phyloP scores from a whole-genome alignment of 2,113 vertebrate genomes.

The Cygnus buccinator region DNA sequence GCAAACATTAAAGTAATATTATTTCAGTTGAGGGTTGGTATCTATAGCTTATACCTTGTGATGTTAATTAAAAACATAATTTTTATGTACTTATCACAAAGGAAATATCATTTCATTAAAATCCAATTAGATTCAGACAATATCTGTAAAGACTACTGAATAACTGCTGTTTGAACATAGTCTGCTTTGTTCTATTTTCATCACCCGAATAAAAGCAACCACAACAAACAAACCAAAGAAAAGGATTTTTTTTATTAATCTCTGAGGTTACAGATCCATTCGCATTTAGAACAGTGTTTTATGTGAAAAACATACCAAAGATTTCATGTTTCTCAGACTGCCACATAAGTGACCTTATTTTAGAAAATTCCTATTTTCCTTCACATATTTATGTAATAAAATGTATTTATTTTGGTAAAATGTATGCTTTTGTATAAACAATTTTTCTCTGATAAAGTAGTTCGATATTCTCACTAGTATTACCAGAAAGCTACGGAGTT shows the following conservation, averaged over 20 bases:
- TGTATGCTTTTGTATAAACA: not conserved
- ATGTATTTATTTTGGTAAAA: conserved; percentile 27
- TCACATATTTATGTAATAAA: conserved; percentile 14
- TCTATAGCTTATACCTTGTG: conserved; percentile 86
- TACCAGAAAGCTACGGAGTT: not conserved
- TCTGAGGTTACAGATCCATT: conserved; percentile 77
- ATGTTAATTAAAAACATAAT: conserved; percentile 98
- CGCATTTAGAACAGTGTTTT: conserved; percentile 75
- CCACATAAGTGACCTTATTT: conserved; percentile 48
- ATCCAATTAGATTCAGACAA: conserved; percentile 95
- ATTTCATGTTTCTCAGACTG: conserved; percentile 62
- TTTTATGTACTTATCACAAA: conserved; percentile 97
- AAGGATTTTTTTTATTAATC: conserved; percentile 76
- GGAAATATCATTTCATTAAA: conserved; percentile 98
- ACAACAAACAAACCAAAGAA: conserved; percentile 85
- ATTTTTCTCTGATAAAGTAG: not conserved
- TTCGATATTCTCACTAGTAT: not conserved
- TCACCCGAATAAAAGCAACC: conserved; percentile 90
- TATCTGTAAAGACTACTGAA: conserved; percentile 84
- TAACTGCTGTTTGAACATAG: conserved; percentile 91
- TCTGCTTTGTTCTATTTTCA: conserved; percentile 94
- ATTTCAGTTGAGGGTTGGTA: conserved; percentile 86
- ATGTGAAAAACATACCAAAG: conserved; percentile 63
- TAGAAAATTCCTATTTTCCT: conserved; percentile 42
- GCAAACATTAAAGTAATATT: conserved; percentile 89